Evolutionary conservation across 2,113 vertebrate genomes (phyloP), one percentile per base, ranked within the genome.

Genomic region (Eolophus roseicapilla): DNA sequence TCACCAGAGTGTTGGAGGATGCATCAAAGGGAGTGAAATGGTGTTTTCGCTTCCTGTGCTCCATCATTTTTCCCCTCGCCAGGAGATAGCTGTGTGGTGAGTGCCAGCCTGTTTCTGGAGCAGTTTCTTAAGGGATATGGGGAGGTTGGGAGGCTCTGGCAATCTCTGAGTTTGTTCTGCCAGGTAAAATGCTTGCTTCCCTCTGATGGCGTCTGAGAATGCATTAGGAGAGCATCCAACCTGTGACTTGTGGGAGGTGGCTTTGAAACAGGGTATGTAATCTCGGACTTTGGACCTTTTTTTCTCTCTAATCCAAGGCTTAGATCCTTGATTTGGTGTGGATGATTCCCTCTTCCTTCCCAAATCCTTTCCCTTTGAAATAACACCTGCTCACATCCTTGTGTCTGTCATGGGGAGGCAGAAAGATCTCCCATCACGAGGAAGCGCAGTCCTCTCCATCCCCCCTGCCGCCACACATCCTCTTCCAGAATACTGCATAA

Each of bases 401-500:
- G 27, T 57, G 64, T 53, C 79, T 93, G 55, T 86, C 64, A 4
- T 53, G 86, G 91, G 92, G 93, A 94, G 92, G 80, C 70, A 91
- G 77, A 33, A 74, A 52, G 77, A 93, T 96, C 88, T 94, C 83
- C 95, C 88, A 92, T 93, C 81, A 46, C 1, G 2, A 46, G 78
- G 93, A 91, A 76, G 52, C 0, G 3, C 60, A 60, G 76, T 37
- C 93, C 46, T 75, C 55, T 82, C 70, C 70, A 63, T 78, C 82
- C 93, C 82, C 95, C 77, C 94, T 76, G 29, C 76, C 3, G 75
- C 78, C 90, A 79, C 83, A 84, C 95, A 93, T 96, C 95, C 95
- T 96, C 74, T 92, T 92, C 97, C 96, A 70, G 95, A 97, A 95
- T 97, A 87, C 87, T 82, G 93, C 95, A 97, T 97, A 98, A 98